Evolutionary conservation across 2,888 invertebrate species (phyloP).

Genomic region (Ellobium chinense): DNA sequence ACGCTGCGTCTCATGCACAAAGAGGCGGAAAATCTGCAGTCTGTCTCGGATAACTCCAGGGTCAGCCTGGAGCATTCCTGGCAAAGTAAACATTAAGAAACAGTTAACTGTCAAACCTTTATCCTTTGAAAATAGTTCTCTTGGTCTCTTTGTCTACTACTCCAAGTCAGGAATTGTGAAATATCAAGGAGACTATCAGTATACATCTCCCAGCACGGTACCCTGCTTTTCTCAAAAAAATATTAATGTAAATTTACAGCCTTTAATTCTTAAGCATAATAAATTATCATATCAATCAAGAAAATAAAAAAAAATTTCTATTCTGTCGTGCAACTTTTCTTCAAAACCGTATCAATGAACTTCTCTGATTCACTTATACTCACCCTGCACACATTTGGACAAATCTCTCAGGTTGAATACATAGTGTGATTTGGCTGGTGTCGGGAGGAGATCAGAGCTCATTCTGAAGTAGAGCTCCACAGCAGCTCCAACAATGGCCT

Average conservation of each 20-base stretch:
- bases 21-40: slow-evolving; percentile 77
- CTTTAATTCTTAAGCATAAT: too few relatives aligned
- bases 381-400: slow-evolving; percentile 92
- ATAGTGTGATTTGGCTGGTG: slow-evolving; percentile 80
- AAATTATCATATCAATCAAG: too few relatives aligned
- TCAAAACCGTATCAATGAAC: too few relatives aligned
- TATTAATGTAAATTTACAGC: too few relatives aligned
- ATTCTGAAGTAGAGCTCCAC: slow-evolving; percentile 79
- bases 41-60: slow-evolving; percentile 77
- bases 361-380: too few relatives aligned
- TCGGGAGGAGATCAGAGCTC: slow-evolving; percentile 79
- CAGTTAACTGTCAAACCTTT: not conserved
- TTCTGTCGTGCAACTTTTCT: too few relatives aligned
- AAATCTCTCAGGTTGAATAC: slow-evolving; percentile 84
- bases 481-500: slow-evolving; percentile 76
- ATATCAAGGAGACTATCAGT: too few relatives aligned
- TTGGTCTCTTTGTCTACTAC: too few relatives aligned
- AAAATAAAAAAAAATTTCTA: too few relatives aligned
- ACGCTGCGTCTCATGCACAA: slow-evolving; percentile 78
- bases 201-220: too few relatives aligned
- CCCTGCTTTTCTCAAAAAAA: too few relatives aligned
- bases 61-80: slow-evolving; percentile 88
- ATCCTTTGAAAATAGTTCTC: not conserved
- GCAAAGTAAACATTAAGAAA: not conserved
- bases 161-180: too few relatives aligned